These are phyloP conservation scores for Hemistola chrysoprasaria DNA, from an alignment of 2,888 invertebrate genomes.

Conservation along the genomic window DNA sequence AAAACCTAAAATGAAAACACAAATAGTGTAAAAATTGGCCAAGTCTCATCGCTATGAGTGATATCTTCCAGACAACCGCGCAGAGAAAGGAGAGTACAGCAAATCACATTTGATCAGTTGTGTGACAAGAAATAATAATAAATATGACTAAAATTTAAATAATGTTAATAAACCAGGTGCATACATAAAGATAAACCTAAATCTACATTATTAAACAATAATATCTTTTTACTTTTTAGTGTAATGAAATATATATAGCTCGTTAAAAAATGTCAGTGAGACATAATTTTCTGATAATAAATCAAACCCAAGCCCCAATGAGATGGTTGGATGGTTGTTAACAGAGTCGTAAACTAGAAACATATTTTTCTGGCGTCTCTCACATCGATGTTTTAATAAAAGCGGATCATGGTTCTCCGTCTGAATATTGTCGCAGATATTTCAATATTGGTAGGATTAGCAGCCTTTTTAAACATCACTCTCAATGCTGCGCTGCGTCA, in stretches of 20 bases:
- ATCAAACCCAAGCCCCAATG: conserved; percentile 13
- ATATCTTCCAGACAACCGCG: no score
- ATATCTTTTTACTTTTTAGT: conserved; percentile 14
- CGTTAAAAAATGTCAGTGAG: conserved; percentile 3
- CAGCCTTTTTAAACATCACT: conserved; percentile 77
- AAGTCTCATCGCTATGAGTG: no score
- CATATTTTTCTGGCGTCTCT: conserved; percentile 57
- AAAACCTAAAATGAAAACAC: no score
- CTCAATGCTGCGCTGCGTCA: conserved; percentile 66
- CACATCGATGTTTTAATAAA: conserved; percentile 77
- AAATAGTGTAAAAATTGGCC: no score
- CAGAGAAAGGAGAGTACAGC: no score
- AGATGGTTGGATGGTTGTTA: conserved; percentile 19
- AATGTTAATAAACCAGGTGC: no score
- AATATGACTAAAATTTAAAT: no score
- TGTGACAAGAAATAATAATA: no score
- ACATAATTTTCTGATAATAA: conserved; percentile 20
- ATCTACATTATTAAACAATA: no score
- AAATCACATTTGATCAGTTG: no score
- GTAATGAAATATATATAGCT: no score
- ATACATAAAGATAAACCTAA: no score
- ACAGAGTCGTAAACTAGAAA: conserved; percentile 28
- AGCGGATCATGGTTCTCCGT: conserved; percentile 70
- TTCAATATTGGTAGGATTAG: conserved; percentile 81
- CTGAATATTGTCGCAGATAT: conserved; percentile 80